Evolutionary conservation across 2,797 vertebrate species (phyloP).

Genomic region (Pempheris klunzingeri): DNA sequence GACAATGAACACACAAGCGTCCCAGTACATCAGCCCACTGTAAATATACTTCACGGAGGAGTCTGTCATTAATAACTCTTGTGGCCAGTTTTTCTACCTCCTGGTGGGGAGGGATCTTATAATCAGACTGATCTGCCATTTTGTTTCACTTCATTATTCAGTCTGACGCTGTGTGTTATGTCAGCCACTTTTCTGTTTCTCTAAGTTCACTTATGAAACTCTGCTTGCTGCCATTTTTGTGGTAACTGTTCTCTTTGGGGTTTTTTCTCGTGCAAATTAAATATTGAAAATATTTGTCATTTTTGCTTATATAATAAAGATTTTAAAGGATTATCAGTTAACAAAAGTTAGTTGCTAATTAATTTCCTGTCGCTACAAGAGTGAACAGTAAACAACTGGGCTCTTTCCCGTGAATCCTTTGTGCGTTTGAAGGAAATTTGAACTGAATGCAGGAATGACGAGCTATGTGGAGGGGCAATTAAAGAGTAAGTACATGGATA

Average conservation of each 20-base stretch:
- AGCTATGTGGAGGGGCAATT: too few relatives aligned
- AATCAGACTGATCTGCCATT: not conserved
- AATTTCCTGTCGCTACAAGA: too few relatives aligned
- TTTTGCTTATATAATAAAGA: too few relatives aligned
- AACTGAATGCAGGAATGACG: too few relatives aligned
- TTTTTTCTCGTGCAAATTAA: too few relatives aligned
- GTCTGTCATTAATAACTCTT: not conserved
- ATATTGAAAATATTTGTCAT: not conserved
- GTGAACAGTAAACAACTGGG: too few relatives aligned
- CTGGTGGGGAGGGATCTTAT: not conserved
- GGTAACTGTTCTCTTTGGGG: too few relatives aligned
- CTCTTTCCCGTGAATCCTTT: not conserved
- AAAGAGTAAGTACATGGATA: not conserved
- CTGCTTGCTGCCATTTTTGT: too few relatives aligned
- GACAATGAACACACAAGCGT: not conserved
- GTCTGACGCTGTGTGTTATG: not conserved
- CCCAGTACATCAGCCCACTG: not conserved
- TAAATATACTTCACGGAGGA: not conserved
- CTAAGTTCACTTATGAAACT: too few relatives aligned
- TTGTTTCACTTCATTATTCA: not conserved
- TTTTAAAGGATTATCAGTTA: not conserved
- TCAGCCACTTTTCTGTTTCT: too few relatives aligned
- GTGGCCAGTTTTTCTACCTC: not conserved
- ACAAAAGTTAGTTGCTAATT: not conserved
- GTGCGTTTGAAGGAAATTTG: not conserved